phyloP scores from a whole-genome alignment of 2,113 vertebrate genomes.

The Halichoeres trimaculatus region DNA sequence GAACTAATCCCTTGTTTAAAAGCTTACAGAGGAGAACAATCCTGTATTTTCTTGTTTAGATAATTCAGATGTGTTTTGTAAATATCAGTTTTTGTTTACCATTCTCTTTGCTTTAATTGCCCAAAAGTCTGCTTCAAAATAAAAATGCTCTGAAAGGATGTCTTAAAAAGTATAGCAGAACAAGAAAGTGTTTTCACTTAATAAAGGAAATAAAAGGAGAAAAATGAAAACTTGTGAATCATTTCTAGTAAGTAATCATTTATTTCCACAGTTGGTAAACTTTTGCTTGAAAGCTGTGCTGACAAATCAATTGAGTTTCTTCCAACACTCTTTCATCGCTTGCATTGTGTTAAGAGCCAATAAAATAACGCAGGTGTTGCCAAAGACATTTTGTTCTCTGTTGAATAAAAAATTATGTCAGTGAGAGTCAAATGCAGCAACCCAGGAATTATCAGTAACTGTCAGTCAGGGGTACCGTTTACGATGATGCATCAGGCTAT shows the following conservation, averaged over 20 bases:
- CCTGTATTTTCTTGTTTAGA: not conserved
- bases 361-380: not conserved
- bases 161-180: not conserved
- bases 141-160: not conserved
- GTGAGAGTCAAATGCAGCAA: not conserved
- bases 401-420: not conserved
- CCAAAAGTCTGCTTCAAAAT: not conserved
- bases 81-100: not conserved
- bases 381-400: not conserved
- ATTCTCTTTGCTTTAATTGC: not conserved
- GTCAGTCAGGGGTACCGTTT: not conserved
- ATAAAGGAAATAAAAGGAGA: not conserved
- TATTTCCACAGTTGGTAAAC: not conserved
- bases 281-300: not conserved
- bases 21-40: constrained; percentile 6
- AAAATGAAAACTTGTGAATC: not conserved
- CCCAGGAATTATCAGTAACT: not conserved
- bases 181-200: not conserved
- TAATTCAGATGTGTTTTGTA: not conserved
- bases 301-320: constrained; percentile 2
- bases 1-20: constrained; percentile 19
- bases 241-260: not conserved
- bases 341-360: not conserved
- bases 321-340: constrained; percentile 19
- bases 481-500: not conserved